phyloP scores from a whole-genome alignment of 2,797 vertebrate genomes.

The Chaunax sp. region DNA sequence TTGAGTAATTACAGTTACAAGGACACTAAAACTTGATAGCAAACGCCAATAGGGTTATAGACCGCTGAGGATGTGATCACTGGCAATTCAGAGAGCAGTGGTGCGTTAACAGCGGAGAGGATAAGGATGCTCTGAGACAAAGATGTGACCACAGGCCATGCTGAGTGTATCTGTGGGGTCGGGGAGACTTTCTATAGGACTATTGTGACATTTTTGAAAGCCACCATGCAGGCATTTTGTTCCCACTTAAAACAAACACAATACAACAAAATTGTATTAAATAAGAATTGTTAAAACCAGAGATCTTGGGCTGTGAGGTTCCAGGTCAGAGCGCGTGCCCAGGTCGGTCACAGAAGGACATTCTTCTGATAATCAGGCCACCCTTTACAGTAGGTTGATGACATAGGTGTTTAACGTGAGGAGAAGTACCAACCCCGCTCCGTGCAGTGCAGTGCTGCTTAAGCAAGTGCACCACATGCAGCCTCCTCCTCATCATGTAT shows the following conservation, averaged over 20 bases:
- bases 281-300: neutral
- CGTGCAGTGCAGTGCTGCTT: conserved; percentile 27
- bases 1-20: conserved; percentile 2
- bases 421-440: conserved; percentile 12
- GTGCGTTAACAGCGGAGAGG: conserved; percentile 45
- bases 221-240: conserved; percentile 30
- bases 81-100: conserved; percentile 50
- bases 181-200: conserved; percentile 32
- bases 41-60: conserved; percentile 24
- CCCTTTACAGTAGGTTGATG: conserved; percentile 38
- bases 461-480: conserved; percentile 63
- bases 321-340: conserved; percentile 38
- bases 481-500: conserved; percentile 62
- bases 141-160: conserved; percentile 51
- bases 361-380: conserved; percentile 51
- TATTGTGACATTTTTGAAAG: conserved; percentile 62
- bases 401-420: conserved; percentile 21
- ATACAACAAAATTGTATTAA: conserved; percentile 14
- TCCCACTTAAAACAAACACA: too few relatives aligned
- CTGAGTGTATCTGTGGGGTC: conserved; percentile 31
- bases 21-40: conserved; percentile 21
- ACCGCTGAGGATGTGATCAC: conserved; percentile 41
- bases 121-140: conserved; percentile 61
- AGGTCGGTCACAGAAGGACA: conserved; percentile 21
- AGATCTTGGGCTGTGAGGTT: conserved; percentile 5